These are phyloP conservation scores for Chrysolina oricalcia DNA, from an alignment of 2,888 invertebrate species.

Conservation along the genomic window DNA sequence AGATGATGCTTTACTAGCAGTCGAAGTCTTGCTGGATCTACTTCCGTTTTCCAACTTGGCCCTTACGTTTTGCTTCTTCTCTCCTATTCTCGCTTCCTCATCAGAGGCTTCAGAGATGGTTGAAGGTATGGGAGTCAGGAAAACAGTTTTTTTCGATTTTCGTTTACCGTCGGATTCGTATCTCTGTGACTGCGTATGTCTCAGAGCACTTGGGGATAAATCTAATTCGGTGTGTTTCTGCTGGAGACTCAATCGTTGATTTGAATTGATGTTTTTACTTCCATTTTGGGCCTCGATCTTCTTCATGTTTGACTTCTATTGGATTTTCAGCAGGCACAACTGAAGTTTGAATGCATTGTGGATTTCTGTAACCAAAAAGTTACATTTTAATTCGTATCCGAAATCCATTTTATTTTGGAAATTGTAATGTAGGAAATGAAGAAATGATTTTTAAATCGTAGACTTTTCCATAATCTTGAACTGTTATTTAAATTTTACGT, in stretches of 20 bases:
- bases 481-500: too few relatives aligned
- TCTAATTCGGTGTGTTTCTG: conserved; percentile 38
- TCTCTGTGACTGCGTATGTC: conserved; percentile 57
- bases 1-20: conserved; percentile 39
- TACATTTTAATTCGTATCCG: too few relatives aligned
- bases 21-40: conserved; percentile 41
- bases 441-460: too few relatives aligned
- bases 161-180: conserved; percentile 45
- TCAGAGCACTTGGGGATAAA: conserved; percentile 32
- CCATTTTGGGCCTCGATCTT: background rate
- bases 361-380: too few relatives aligned
- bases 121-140: conserved; percentile 40
- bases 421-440: too few relatives aligned
- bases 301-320: background rate
- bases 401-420: too few relatives aligned
- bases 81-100: conserved; percentile 34
- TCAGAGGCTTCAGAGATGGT: conserved; percentile 44
- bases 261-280: background rate
- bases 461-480: too few relatives aligned
- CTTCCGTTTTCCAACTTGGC: conserved; percentile 47
- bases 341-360: too few relatives aligned
- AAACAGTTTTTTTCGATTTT: conserved; percentile 45
- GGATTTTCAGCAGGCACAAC: background rate
- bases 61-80: conserved; percentile 19
- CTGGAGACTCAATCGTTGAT: conserved; percentile 46